Conservation (phyloP, 2,888 invertebrate species). For the Callyntrura guangdongensis region DNA sequence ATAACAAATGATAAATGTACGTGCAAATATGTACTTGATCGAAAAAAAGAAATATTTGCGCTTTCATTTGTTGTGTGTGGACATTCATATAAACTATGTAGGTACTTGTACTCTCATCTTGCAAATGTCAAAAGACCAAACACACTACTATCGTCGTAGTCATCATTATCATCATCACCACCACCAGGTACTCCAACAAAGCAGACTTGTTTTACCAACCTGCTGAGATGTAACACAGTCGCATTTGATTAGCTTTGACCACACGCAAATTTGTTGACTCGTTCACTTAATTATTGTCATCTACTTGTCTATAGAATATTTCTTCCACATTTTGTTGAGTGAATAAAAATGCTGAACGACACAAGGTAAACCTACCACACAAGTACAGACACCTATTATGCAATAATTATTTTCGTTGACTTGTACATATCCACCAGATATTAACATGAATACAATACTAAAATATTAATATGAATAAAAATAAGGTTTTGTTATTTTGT, state of each 20-base stretch:
- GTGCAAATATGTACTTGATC: neutral
- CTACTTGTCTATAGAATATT: slow-evolving; percentile 57
- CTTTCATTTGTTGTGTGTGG: neutral
- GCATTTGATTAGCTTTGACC: slow-evolving; percentile 82
- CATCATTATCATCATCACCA: neutral
- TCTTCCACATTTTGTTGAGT: neutral
- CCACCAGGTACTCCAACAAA: neutral
- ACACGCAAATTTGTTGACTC: slow-evolving; percentile 83
- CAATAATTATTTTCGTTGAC: neutral
- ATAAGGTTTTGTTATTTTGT: neutral
- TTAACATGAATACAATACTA: too few species aligned
- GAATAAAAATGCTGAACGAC: neutral
- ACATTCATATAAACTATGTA: slow-evolving; percentile 1
- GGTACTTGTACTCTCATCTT: neutral
- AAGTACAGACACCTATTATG: neutral
- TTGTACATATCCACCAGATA: neutral
- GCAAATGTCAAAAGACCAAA: slow-evolving; percentile 14
- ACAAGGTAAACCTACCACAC: neutral
- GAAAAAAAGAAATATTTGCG: too few species aligned
- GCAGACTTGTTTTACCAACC: slow-evolving; percentile 48
- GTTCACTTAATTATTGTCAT: slow-evolving; percentile 84
- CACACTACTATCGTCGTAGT: neutral
- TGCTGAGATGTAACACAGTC: slow-evolving; percentile 62
- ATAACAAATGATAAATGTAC: slow-evolving; percentile 17
- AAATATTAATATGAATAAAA: neutral